Conservation (phyloP, 2,888 invertebrate species). For the Dasypogon diadema region DNA sequence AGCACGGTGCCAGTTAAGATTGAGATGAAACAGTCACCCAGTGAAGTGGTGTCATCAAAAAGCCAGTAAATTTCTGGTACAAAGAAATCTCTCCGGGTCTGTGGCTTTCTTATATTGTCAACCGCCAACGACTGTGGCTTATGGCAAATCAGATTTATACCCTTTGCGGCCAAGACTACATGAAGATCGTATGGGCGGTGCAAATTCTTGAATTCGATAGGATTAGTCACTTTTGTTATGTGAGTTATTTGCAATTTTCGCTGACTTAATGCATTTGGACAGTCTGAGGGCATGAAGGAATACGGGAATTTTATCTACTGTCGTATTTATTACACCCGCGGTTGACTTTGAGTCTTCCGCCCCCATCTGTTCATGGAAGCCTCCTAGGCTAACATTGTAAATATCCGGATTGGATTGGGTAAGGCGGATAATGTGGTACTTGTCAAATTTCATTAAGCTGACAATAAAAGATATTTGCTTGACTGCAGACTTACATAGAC, state of each 20-base stretch:
- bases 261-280: conserved; percentile 29
- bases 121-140: conserved; percentile 16
- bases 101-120: neutral
- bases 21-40: conserved; percentile 20
- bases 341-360: too few species aligned
- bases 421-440: neutral
- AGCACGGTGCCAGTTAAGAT: conserved; percentile 5
- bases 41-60: conserved; percentile 19
- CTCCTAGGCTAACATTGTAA: too few species aligned
- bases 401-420: too few species aligned
- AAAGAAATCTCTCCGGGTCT: conserved; percentile 1
- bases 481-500: too few species aligned
- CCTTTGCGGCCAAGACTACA: neutral
- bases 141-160: conserved; percentile 15
- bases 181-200: neutral
- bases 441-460: neutral
- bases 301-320: neutral
- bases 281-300: neutral
- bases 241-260: conserved; percentile 35
- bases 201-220: conserved; percentile 6
- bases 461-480: too few species aligned
- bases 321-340: neutral
- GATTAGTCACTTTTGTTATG: conserved; percentile 34
- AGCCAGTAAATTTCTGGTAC: conserved; percentile 21
- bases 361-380: too few species aligned